Base-by-base conservation (phyloP, 2,888 invertebrate species). In the Andrena fulva region DNA sequence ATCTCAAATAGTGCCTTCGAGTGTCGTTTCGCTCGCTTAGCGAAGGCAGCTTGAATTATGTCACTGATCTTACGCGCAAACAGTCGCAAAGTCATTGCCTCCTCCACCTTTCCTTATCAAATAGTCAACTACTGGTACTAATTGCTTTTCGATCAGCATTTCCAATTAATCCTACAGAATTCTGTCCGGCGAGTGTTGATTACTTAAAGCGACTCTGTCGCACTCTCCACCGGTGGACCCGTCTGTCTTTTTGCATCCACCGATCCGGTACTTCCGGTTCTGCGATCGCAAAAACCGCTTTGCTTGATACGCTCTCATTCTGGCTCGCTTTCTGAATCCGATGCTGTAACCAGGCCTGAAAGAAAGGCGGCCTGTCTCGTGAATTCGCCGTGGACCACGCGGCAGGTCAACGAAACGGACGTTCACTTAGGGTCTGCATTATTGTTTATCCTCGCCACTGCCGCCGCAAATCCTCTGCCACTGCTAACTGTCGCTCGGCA, bases 231-330 rank as follows among this genome's bases (percentile, higher is more conserved):
- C 20, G 29, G 16, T 20, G 63, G 29, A 52, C 52, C 68, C 35
- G 79, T 67, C 48, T 27, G n/a, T 12, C 33, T 74, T 81, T 62
- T 76, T 82, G 20, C 63, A 35, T 29, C 8, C 33, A 16, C 4
- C 71, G 68, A 77, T 77, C 84, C 79, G 77, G 82, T 82, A 60
- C 85, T 84, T 87, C 87, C 85, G 84, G 85, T 87, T 87, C 66
- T 80, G 35, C 64, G 16, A 24, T 60, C 24, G 62, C 62, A 84
- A 75, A 72, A 77, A 80, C 70, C 35, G 29, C 70, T 56, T 7
- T 73, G 29, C 48, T 29, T 27, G 76, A 80, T 77, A 76, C 75
- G 66, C 59, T 75, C 70, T 60, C 66, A 42, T 52, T 66, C 54
- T 71, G 66, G 52, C 60, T 76, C 67, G 67, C 80, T 80, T 77